Evolutionary conservation across 2,797 vertebrate genomes (phyloP).

Genomic region (Ambastaia sidthimunki): DNA sequence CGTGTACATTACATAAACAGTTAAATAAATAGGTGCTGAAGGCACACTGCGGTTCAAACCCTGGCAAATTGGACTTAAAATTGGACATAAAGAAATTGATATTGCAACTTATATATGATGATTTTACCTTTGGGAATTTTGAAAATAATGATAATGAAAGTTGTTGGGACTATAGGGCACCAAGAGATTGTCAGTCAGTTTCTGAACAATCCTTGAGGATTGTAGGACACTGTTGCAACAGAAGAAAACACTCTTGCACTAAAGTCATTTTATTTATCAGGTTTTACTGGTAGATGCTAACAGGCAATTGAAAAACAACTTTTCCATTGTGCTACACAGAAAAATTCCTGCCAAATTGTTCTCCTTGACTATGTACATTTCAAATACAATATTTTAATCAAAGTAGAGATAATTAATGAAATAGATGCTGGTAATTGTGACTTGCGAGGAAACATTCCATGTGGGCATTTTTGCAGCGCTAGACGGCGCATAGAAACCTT

Average conservation of each 20-base stretch:
- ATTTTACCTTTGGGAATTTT: no score
- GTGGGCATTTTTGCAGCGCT: slow-evolving; percentile 1
- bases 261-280: neutral
- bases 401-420: neutral
- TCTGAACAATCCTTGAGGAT: neutral
- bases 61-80: neutral
- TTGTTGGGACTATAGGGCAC: neutral
- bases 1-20: neutral
- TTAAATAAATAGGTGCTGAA: neutral
- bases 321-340: neutral
- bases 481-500: slow-evolving; percentile 7
- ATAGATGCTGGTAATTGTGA: slow-evolving; percentile 17
- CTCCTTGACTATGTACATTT: neutral
- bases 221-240: no score
- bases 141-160: no score
- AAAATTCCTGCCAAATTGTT: neutral
- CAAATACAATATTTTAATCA: neutral
- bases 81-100: no score
- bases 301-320: neutral
- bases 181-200: neutral
- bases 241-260: neutral
- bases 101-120: no score
- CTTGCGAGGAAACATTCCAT: slow-evolving; percentile 7
- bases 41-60: neutral
- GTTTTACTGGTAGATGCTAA: neutral